Evolutionary conservation across 2,113 vertebrate genomes (phyloP).

Genomic region (Panurus biarmicus): DNA sequence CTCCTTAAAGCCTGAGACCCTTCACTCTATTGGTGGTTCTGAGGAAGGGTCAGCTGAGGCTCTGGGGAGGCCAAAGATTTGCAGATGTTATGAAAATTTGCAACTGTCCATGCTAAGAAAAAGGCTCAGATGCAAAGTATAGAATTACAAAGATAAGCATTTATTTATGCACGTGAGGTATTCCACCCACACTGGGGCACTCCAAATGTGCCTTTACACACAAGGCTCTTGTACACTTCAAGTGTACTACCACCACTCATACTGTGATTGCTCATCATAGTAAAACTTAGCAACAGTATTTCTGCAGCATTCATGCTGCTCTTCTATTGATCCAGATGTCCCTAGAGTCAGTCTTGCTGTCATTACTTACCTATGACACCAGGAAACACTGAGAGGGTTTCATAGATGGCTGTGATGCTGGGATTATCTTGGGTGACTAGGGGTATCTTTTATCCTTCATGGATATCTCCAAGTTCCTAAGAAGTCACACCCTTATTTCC

Average conservation of each 20-base stretch:
- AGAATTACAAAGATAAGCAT: background rate
- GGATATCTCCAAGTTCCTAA: background rate
- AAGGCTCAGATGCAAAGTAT: background rate
- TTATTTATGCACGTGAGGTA: background rate
- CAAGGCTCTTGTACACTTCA: background rate
- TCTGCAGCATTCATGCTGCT: background rate
- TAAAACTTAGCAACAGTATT: background rate
- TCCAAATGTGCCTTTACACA: accelerated
- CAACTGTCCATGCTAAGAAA: background rate
- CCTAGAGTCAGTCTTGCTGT: background rate
- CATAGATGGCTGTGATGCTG: background rate
- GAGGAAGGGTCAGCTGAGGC: background rate
- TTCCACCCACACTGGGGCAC: background rate
- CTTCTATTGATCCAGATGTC: background rate
- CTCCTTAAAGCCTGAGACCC: background rate
- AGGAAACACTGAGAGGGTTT: background rate
- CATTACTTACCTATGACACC: background rate
- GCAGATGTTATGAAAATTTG: background rate
- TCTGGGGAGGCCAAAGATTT: background rate
- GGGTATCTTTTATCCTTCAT: background rate
- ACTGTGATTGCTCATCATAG: background rate
- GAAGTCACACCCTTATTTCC: background rate
- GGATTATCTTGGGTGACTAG: background rate
- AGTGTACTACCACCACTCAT: background rate
- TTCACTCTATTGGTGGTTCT: background rate